Evolutionary conservation across 2,888 invertebrate genomes (phyloP).

Genomic region (Athalia rosae): DNA sequence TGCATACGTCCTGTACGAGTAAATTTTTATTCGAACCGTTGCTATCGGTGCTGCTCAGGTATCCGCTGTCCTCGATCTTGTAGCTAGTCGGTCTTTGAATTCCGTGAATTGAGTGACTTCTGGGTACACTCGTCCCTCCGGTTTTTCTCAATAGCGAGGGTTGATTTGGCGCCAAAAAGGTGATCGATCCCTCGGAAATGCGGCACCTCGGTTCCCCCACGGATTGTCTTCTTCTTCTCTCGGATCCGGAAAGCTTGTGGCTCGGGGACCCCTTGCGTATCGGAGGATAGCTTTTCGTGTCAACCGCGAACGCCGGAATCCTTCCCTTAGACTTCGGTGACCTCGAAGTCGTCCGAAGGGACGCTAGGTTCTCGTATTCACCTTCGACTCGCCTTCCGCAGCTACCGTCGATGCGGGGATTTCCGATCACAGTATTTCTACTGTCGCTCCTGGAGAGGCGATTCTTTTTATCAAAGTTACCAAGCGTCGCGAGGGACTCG

Average conservation of each 20-base stretch:
- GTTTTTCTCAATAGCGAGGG: not conserved
- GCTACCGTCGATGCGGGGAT: not conserved
- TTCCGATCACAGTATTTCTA: not conserved
- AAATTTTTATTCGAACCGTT: conserved; percentile 69
- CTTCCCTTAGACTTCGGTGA: conserved; percentile 9
- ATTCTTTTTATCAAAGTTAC: not conserved
- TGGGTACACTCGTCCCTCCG: not conserved
- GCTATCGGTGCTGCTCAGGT: conserved; percentile 90
- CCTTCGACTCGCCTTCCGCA: not conserved
- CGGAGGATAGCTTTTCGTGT: conserved; percentile 32
- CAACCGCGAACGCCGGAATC: conserved; percentile 4
- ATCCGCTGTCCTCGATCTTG: conserved; percentile 82
- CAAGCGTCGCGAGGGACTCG: conserved; percentile 61
- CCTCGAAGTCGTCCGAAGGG: conserved; percentile 6
- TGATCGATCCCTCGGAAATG: conserved; percentile 24
- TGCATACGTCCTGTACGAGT: conserved; percentile 71
- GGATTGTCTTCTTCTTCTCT: not conserved
- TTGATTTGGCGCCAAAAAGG: not conserved
- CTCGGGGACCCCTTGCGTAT: not conserved
- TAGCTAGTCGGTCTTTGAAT: conserved; percentile 26
- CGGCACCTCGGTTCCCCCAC: conserved; percentile 13
- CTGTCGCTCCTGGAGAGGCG: conserved; percentile 26
- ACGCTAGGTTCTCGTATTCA: conserved; percentile 26
- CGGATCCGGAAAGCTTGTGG: conserved; percentile 15
- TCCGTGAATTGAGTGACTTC: conserved; percentile 28